Base-by-base conservation (phyloP, 2,888 invertebrate species). In the Opisthograptis luteolata region DNA sequence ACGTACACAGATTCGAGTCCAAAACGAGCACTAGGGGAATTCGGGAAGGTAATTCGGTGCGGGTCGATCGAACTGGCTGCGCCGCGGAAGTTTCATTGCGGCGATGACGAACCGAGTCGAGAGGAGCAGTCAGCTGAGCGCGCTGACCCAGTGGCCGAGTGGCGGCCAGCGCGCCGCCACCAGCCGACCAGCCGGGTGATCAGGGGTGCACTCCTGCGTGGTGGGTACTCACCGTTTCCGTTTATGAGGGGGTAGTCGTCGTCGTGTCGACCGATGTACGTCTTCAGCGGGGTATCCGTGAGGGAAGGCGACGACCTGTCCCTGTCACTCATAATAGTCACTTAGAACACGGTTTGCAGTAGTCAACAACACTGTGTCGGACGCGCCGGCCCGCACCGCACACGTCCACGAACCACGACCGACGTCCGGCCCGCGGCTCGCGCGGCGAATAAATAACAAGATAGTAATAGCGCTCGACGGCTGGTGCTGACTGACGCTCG, bases 251-350 rank as follows among this genome's bases (percentile, higher is more conserved):
- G 95, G 91, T 94, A 95, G 89, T 94, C 94, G 87, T 94, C 94
- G 92, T 94, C 95, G 85, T 96, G 95, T 85, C 95, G 94, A 87
- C 94, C 94, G 86, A 96, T 94, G 91, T 96, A 94, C 78, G 95
- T 95, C 93, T 96, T 96, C 84, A 94, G 93, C 92, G 96, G 96
- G 92, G 95, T 95, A 93, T 96, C 96, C 92, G 95, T 94, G 89
- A 96, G 94, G 93, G 95, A 95, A 89, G 96, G 96, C 92, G 95
- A 96, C 91, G 94, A 94, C 92, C 95, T 95, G 93, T 96, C 96
- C 93, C 96, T 95, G 93, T 95, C 96, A 92, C 96, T 96, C 96
- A 96, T 96, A 93, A 93, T 94, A 94, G 92, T 92, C 89, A 89
- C 89, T 87, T 83, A 75, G 57, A 78, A 77, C 86, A 82, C 81